Base-by-base conservation (phyloP, 2,888 invertebrate genomes). In the Crepidodera aurea region DNA sequence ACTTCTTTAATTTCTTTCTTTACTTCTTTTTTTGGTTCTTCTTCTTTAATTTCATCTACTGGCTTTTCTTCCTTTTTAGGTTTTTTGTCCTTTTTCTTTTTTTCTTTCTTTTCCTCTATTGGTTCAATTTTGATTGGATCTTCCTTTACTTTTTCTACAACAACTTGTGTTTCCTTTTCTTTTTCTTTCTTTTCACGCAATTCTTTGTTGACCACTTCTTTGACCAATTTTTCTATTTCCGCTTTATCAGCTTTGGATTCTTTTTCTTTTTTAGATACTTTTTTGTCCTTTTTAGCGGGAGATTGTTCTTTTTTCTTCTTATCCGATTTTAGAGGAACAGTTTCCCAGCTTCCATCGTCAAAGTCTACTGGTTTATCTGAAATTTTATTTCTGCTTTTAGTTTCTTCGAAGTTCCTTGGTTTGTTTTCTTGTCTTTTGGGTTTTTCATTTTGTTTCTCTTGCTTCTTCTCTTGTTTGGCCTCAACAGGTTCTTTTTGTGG, bases 341-440 rank as follows among this genome's bases (percentile, higher is more conserved):
- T 86, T 82, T 91, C 88, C 92, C 92, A 92, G 51, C 87, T 85
- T 42, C 88, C 90, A 71, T 90, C 90, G 79, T 90, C 90, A 80
- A 86, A 90, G 73, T 90, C 90, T 40, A 86, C 84, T 7, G 90
- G 90, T 76, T 90, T 90, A 71, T 89, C 88, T 65, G 84, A 40
- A 1, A 76, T 77, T 75, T 81, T 83, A 62, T 82, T 82, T 65
- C 82, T 81, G 44, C 78, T 80, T 59, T 69, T 71, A 4, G 66
- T 50, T 46, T 72, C 68, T 46, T 82, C 81, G 27, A 75, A 71
- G 44, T 78, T 79, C 57, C 68, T 70, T 22, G 37, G 50, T 29
- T 54, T 60, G n/a, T 29, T 46, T 39, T 53, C 57, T 18, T 44
- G 48, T 60, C 73, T 72, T 73, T 85, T 86, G 80, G 79, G 83